Percentiles rank a stretch among this genome's conserved stretches.
These are phyloP conservation scores for Trichonephila clavipes DNA, from an alignment of 1,140 invertebrate genomes.

Conservation along the genomic window DNA sequence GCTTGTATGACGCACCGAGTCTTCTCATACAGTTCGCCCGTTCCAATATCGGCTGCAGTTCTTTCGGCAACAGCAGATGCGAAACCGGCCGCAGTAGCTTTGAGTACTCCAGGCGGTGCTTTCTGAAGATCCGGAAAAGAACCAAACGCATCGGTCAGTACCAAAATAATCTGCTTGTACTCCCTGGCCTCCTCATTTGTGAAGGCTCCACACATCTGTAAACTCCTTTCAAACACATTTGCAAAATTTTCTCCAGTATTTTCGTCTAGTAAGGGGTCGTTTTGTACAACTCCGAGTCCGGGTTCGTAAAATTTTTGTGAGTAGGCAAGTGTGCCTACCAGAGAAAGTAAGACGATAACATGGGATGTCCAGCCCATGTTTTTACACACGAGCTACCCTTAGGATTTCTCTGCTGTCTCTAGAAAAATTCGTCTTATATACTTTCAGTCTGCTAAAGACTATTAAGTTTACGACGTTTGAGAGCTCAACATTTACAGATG, in stretches of 20 bases:
- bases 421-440: slow-evolving; percentile 35
- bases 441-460: neutral
- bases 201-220: slow-evolving; percentile 20
- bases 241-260: slow-evolving; percentile 32
- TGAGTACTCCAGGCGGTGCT: neutral
- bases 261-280: slow-evolving; percentile 32
- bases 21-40: neutral
- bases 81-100: slow-evolving; percentile 31
- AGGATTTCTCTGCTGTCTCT: neutral
- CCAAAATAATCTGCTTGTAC: neutral
- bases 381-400: slow-evolving; percentile 41
- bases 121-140: slow-evolving; percentile 30
- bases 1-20: slow-evolving; percentile 23
- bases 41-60: slow-evolving; percentile 11
- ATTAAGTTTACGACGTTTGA: neutral
- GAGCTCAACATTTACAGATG: neutral
- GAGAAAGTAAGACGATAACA: slow-evolving; percentile 50
- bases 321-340: slow-evolving; percentile 41
- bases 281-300: slow-evolving; percentile 27
- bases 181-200: neutral
- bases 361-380: slow-evolving; percentile 64
- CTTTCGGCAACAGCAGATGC: neutral
- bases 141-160: slow-evolving; percentile 8
- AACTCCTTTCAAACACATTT: neutral
- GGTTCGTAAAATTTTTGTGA: neutral